Base-by-base conservation (phyloP, 2,113 vertebrate genomes). In the Microcebus tavaratra region DNA sequence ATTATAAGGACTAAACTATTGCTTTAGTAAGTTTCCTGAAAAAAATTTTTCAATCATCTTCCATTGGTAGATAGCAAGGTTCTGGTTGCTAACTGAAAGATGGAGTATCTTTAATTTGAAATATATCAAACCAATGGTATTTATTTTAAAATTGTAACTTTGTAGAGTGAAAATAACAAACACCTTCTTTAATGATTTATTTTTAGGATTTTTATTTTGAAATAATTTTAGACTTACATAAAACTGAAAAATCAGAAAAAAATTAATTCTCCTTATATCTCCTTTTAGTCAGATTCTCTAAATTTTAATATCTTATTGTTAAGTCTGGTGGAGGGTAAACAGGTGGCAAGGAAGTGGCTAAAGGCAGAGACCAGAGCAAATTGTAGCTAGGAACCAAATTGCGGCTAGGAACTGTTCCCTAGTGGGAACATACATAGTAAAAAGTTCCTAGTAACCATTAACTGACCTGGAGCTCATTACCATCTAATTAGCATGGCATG, bases 11-110 rank as follows among this genome's bases (percentile, higher is more conserved):
- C 89, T 42, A 42, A 92, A 18, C 23, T 91, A 59, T 67, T 88
- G 42, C 2, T 85, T 50, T 63, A 86, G 21, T 23, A 76, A 93
- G n/a, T 82, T 95, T 42, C 61, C 48, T 94, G 23, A 81, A 48
- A 90, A 82, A 95, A 93, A 34, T 48, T 27, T 36, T 82, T 76
- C n/a, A 88, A 72, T 72, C 15, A 80, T 15, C 61, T 94, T 76
- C 25, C 27, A 45, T 94, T 95, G 21, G 55, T 45, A 89, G 93
- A 90, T 50, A 90, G 93, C 90, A 83, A 76, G 31, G 70, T 81
- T 88, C 57, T 59, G 18, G 6, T 53, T 75, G 25, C 31, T 95
- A 85, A 86, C 59, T 80, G 53, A 82, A 92, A 81, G 45, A 45
- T 11, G 0, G 5, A 39, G 4, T 65, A 12, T 70, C 48, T 88